phyloP scores from a whole-genome alignment of 23 tunicate species.

The Halocynthia roretzi region DNA sequence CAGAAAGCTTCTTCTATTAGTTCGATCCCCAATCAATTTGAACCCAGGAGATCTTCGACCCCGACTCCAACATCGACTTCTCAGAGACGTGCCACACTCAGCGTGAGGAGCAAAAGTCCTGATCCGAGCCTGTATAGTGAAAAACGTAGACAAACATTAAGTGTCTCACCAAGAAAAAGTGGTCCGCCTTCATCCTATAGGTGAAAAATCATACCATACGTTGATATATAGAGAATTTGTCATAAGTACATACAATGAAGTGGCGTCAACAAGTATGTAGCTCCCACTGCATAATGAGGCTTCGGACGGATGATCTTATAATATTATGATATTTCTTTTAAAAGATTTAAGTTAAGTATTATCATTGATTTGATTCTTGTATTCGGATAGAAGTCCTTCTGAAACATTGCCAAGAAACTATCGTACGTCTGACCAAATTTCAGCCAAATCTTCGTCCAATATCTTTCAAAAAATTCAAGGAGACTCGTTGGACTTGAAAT shows the following conservation, averaged over 20 bases:
- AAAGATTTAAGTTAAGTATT: too few species aligned
- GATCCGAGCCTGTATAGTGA: slow-evolving; percentile 1
- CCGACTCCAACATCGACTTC: slow-evolving; percentile 26
- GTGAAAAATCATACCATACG: background rate
- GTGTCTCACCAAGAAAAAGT: background rate
- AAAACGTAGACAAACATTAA: background rate
- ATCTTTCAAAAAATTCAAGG: background rate
- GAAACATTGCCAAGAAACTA: slow-evolving; percentile 16
- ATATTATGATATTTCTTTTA: too few species aligned
- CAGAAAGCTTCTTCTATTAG: slow-evolving; percentile 5
- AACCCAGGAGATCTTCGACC: slow-evolving; percentile 17
- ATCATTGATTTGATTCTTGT: background rate
- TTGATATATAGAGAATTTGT: too few species aligned
- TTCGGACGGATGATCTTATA: too few species aligned
- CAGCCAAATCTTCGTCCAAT: background rate
- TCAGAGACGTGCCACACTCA: slow-evolving; percentile 12
- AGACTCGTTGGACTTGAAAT: background rate
- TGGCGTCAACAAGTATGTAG: too few species aligned
- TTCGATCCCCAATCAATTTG: background rate
- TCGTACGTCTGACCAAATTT: slow-evolving; percentile 1
- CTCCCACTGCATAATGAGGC: too few species aligned
- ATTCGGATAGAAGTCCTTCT: background rate
- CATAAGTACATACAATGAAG: too few species aligned
- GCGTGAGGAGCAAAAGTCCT: slow-evolving; percentile 18
- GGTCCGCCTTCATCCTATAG: slow-evolving; percentile 25